Evolutionary conservation across 1,140 invertebrate genomes (phyloP).

Genomic region (Ectropis grisescens): DNA sequence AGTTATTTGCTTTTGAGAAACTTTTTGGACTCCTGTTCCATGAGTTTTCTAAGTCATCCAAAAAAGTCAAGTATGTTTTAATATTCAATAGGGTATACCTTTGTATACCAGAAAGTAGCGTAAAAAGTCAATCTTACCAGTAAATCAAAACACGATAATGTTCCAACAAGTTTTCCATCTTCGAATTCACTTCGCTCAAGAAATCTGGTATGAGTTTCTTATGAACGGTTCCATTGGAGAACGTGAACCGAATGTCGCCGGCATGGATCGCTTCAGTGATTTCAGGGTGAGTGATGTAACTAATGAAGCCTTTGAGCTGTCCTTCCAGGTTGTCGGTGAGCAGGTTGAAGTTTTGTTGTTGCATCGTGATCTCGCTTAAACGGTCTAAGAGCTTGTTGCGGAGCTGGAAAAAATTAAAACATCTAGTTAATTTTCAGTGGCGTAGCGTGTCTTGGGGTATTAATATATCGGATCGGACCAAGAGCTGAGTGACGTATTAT

Average conservation of each 20-base stretch:
- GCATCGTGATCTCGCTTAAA: conserved; percentile 20
- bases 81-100: too few relatives aligned
- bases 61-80: too few relatives aligned
- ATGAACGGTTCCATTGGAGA: conserved; percentile 16
- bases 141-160: conserved; percentile 40
- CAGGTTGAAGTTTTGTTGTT: conserved; percentile 25
- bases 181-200: conserved; percentile 16
- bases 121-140: too few relatives aligned
- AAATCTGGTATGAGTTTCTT: conserved; percentile 23
- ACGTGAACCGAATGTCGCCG: conserved; percentile 59
- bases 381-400: conserved; percentile 25
- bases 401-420: conserved; percentile 22
- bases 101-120: too few relatives aligned
- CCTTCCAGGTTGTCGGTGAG: conserved; percentile 13
- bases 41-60: too few relatives aligned
- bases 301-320: conserved; percentile 14
- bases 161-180: conserved; percentile 30
- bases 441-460: too few relatives aligned
- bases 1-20: too few relatives aligned
- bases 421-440: too few relatives aligned
- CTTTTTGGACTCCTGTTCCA: too few relatives aligned
- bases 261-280: conserved; percentile 47
- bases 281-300: conserved; percentile 11
- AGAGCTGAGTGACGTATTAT: too few relatives aligned
- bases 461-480: too few relatives aligned